A percentile compares a stretch with the other conserved stretches of the same genome.
These are phyloP conservation scores for Clupea harengus DNA, from an alignment of 2,113 vertebrate genomes.

Conservation along the genomic window DNA sequence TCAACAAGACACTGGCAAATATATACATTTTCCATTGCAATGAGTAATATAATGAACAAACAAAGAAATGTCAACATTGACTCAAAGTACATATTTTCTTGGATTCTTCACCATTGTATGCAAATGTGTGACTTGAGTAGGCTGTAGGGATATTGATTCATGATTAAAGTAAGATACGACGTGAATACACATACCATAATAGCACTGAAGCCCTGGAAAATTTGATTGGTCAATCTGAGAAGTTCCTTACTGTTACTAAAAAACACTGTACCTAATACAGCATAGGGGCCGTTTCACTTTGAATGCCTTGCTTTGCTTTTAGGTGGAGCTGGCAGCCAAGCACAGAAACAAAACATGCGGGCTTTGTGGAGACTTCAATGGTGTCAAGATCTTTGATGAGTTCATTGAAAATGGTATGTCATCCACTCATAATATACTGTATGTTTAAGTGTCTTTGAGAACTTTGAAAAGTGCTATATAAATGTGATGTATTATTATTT, in stretches of 20 bases:
- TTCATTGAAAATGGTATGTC: slow-evolving; percentile 55
- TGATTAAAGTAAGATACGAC: background rate
- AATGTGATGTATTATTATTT: too few species aligned
- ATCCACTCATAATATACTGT: background rate
- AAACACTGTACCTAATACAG: background rate
- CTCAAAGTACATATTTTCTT: background rate
- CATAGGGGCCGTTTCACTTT: background rate
- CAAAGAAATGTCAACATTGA: background rate
- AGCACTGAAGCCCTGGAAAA: background rate
- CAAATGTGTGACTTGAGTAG: background rate
- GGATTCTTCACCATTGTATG: background rate
- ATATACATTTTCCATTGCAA: background rate
- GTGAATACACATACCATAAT: too few species aligned
- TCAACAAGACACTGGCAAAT: background rate
- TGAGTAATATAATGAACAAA: background rate
- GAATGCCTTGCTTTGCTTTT: background rate
- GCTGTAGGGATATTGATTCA: background rate
- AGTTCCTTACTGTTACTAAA: too few species aligned
- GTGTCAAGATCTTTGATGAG: slow-evolving; percentile 51
- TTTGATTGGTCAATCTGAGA: too few species aligned
- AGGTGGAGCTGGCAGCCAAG: slow-evolving; percentile 70
- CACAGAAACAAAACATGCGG: slow-evolving; percentile 70
- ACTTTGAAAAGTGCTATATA: too few species aligned
- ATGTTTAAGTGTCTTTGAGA: too few species aligned
- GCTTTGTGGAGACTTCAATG: slow-evolving; percentile 73